These are phyloP conservation scores for Scelioninae gen. 1 DNA, from an alignment of 2,888 invertebrate genomes.

Conservation along the genomic window DNA sequence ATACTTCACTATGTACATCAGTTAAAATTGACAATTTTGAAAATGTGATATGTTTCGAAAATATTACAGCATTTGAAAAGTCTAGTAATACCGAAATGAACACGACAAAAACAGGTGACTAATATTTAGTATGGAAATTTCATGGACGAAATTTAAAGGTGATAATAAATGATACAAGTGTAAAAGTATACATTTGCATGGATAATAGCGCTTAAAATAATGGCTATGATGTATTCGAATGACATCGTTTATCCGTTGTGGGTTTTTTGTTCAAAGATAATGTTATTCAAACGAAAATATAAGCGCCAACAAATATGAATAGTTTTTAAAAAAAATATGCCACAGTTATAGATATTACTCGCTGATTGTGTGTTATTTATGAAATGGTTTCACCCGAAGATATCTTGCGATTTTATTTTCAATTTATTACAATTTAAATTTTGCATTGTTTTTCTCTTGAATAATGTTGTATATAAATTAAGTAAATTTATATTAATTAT, in stretches of 20 bases:
- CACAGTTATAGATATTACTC: background rate
- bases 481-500: too few relatives aligned
- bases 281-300: conserved; percentile 33
- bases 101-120: conserved; percentile 37
- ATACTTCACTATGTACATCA: too few relatives aligned
- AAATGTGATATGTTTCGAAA: too few relatives aligned
- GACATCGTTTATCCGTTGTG: conserved; percentile 44
- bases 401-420: background rate
- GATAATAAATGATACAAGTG: conserved; percentile 53
- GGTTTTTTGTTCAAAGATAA: conserved; percentile 25
- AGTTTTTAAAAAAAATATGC: conserved; percentile 24
- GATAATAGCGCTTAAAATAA: conserved; percentile 52
- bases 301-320: conserved; percentile 26
- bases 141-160: conserved; percentile 46
- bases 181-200: conserved; percentile 55
- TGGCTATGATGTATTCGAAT: conserved; percentile 32
- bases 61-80: conserved; percentile 27
- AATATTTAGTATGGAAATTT: conserved; percentile 56
- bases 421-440: too few relatives aligned
- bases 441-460: too few relatives aligned
- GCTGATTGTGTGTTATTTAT: background rate
- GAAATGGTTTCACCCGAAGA: background rate
- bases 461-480: too few relatives aligned
- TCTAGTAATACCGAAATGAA: conserved; percentile 41
- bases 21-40: too few relatives aligned